Conservation (phyloP, 2,797 vertebrate species). For the Cheirogaleus major region DNA sequence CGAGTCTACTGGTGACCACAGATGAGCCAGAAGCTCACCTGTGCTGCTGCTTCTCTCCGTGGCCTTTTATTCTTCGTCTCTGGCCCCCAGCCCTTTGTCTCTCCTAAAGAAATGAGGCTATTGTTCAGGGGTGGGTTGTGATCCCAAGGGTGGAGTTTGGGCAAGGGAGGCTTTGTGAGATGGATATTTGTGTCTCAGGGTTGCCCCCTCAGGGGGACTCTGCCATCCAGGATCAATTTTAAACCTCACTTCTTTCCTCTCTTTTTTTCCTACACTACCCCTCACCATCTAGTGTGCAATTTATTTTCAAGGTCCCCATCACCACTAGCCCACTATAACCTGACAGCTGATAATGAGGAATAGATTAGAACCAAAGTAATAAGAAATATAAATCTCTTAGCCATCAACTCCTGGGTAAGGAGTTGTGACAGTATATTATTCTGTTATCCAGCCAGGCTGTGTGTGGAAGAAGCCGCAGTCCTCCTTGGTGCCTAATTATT, state of each 20-base stretch:
- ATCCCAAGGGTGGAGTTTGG: neutral
- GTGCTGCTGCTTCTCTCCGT: accelerated
- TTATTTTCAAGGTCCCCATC: neutral
- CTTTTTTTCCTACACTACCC: neutral
- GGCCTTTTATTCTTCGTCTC: slow-evolving; percentile 62
- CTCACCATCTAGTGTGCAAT: neutral
- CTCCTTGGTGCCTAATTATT: neutral
- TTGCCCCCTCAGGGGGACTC: neutral
- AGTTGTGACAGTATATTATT: neutral
- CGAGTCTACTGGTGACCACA: neutral
- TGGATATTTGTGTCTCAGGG: neutral
- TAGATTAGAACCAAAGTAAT: neutral
- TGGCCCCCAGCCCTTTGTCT: neutral
- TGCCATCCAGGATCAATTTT: neutral
- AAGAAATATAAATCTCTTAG: neutral
- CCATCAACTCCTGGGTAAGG: neutral
- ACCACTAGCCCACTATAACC: neutral
- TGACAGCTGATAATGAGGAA: neutral
- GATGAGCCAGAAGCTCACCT: neutral
- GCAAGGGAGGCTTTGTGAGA: neutral
- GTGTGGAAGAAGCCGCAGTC: neutral
- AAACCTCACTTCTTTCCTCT: neutral
- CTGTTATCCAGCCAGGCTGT: neutral
- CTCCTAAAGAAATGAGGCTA: neutral
- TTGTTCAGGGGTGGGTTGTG: neutral